Evolutionary conservation across 1,140 invertebrate species (phyloP).

Genomic region (Dufourea novaeangliae): DNA sequence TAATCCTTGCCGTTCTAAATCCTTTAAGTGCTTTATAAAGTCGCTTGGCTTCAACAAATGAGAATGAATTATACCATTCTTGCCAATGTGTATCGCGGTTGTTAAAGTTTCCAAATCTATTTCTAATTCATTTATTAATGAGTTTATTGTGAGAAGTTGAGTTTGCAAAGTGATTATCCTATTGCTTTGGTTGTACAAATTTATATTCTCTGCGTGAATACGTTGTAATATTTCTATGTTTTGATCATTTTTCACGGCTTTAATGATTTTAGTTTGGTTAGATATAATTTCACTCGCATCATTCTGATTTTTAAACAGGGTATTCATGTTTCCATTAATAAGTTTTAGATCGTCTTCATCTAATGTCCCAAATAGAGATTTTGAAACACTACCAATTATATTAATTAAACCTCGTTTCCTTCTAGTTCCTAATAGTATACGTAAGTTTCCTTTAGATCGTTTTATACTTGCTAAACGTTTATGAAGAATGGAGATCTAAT

Average conservation of each 20-base stretch:
- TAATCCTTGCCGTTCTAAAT: neutral
- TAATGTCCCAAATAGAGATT: constrained; percentile 15
- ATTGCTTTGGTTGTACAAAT: neutral
- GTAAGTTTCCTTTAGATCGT: neutral
- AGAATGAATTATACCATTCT: constrained; percentile 9
- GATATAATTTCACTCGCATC: no score
- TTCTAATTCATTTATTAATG: no score
- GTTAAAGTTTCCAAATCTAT: no score
- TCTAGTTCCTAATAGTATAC: neutral
- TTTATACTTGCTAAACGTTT: neutral
- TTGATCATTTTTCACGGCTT: no score
- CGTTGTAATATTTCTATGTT: no score
- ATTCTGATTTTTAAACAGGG: no score
- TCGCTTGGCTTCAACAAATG: neutral
- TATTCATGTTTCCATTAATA: no score
- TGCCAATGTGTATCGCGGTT: no score
- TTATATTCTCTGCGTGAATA: neutral
- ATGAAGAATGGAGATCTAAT: no score
- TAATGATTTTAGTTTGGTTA: no score
- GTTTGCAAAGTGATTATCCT: neutral
- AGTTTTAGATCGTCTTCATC: no score
- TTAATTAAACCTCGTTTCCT: neutral
- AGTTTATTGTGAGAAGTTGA: no score
- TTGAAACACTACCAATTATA: neutral
- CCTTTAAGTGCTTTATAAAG: neutral